phyloP scores from a whole-genome alignment of 1,140 invertebrate species.

The Araneus ventricosus region DNA sequence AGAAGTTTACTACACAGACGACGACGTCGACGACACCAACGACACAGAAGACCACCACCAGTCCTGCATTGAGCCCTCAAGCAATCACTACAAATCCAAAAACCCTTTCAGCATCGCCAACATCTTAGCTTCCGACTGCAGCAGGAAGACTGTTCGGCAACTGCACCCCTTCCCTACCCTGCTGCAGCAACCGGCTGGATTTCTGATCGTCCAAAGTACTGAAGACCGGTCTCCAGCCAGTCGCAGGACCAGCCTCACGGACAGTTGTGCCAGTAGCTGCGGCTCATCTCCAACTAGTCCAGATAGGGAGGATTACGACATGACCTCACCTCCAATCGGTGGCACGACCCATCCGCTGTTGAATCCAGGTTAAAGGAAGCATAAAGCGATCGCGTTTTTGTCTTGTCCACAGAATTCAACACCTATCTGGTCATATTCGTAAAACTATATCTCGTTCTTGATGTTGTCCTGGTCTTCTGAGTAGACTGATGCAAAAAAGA shows the following conservation, averaged over 20 bases:
- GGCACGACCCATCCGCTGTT: conserved; percentile 32
- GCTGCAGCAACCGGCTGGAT: conserved; percentile 69
- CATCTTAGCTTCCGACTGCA: conserved; percentile 64
- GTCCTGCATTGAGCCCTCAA: not conserved
- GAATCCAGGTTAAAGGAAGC: conserved; percentile 48
- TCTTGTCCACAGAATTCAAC: conserved; percentile 13
- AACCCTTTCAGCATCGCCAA: conserved; percentile 74
- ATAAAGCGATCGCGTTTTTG: not conserved
- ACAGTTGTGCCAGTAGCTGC: conserved; percentile 64
- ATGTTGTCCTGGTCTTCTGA: not conserved
- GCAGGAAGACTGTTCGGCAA: not conserved
- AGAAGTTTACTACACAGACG: conserved; percentile 32
- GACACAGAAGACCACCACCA: not conserved
- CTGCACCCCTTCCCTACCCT: not conserved
- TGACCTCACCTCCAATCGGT: not conserved
- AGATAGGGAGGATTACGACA: conserved; percentile 56
- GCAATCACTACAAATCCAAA: conserved; percentile 10
- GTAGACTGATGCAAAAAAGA: not conserved
- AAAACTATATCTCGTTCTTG: not conserved
- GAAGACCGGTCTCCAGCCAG: not conserved
- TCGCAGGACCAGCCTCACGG: conserved; percentile 59
- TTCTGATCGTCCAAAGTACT: conserved; percentile 56
- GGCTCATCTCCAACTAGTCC: conserved; percentile 52
- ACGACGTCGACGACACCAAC: conserved; percentile 51
- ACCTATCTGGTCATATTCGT: conserved; percentile 61